Evolutionary conservation across 2,113 vertebrate species (phyloP), one percentile per base, ranked within the genome.

Genomic region (Dunckerocampus dactyliophorus): DNA sequence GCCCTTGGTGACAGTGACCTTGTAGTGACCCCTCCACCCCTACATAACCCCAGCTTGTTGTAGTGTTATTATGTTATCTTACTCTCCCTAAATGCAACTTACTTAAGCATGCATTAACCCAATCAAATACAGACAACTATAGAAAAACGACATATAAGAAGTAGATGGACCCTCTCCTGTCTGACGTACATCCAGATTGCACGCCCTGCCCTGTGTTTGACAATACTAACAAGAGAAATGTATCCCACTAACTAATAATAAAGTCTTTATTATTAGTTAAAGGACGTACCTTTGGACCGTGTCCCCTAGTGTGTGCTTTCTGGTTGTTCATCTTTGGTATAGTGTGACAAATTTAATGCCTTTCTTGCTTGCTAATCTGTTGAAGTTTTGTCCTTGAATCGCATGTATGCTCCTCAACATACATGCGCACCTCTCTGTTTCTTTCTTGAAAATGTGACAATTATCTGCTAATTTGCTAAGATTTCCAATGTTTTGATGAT

Each of bases 71-170:
- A 92, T 42, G 54, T 39, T 85, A 79, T 79, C 80, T 89, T 95
- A 95, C 91, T 96, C 92, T 94, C 94, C 95, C 95, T 96, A 98
- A 98, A 95, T 97, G 95, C 96, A 97, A 98, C 96, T 98, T 97
- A 94, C 92, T 95, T 92, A 92, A 94, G 93, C 93, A 96, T 94
- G 95, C 91, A 90, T 92, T 91, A 89, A 92, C 87, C 89, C 71
- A 88, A 69, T 82, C 69, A 74, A 64, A 61, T 47, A 93, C 91
- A 93, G 78, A 90, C 92, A 92, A 93, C 91, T 90, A 65, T 76
- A 74, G 85, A 83, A 71, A 83, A 91, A 86, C 39, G 1, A 92
- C 7, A 34, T n/a, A 9, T 0, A n/a, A 17, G 7, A 17, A 53
- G 16, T 54, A 7, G 31, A 31, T 34, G 10, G 28, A 54, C 87